Evolutionary conservation across 2,888 invertebrate genomes (phyloP).

Genomic region (Orthosia cruda): DNA sequence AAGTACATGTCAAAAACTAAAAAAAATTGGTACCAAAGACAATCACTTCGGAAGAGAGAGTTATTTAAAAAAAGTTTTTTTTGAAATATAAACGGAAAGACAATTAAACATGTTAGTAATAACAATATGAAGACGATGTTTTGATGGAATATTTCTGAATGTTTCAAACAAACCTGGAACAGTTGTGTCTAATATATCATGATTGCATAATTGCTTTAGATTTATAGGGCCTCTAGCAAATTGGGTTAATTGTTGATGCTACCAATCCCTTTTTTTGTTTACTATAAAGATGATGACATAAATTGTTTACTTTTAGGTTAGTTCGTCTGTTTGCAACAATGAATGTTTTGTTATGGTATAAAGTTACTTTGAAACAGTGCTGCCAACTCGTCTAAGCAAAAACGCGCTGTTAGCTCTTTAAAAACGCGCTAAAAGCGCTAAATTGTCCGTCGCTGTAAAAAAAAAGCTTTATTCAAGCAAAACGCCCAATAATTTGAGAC

Average conservation of each 20-base stretch:
- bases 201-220: constrained; percentile 11
- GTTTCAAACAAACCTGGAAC: not conserved
- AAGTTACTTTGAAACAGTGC: not conserved
- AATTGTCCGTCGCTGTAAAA: no score
- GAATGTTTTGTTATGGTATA: not conserved
- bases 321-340: no score
- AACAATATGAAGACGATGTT: not conserved
- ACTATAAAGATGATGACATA: constrained; percentile 11
- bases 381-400: no score
- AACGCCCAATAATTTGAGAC: no score
- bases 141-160: not conserved
- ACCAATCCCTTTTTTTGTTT: constrained; percentile 20
- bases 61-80: no score
- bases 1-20: no score
- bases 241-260: constrained; percentile 43
- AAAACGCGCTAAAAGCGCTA: no score
- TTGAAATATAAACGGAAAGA: no score
- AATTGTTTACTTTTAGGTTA: constrained; percentile 16
- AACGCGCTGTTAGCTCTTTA: no score
- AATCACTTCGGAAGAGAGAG: no score
- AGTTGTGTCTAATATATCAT: not conserved
- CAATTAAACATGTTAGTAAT: not conserved
- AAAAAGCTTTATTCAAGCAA: no score
- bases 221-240: constrained; percentile 10
- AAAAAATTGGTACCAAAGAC: no score